Evolutionary conservation across 2,797 vertebrate species (phyloP), one percentile per base, ranked within the genome.

Genomic region (Labeo calbasu): DNA sequence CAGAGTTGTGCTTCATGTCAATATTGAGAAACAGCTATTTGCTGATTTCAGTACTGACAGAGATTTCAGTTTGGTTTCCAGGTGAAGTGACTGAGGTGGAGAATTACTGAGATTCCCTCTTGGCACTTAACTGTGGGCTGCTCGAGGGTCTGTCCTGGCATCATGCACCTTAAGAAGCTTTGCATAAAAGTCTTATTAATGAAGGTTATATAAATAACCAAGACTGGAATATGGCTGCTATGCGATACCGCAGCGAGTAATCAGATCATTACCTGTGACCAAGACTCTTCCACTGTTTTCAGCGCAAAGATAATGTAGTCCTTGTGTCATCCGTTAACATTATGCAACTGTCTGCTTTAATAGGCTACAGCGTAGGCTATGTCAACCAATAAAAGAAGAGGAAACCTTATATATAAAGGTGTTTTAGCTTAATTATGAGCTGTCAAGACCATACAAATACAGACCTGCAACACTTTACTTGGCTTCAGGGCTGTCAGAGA

Each of bases 381-480:
- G 50, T 48, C 51, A 83, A 48, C 51, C 40, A 19, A 57, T 73
- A 57, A n/a, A 53, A 77, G 65, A 76, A 55, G 50, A 55, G 17
- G 3, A 68, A 55, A n/a, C 28, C 48, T 28, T 55, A 57, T 77
- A 68, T 55, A 36, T 69, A 83, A 76, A 69, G 36, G 65, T 68
- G 75, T 77, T 83, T 77, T 59, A 83, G 82, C 51, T 69, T 83
- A 77, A 77, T 83, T 83, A 70, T 77, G 51, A 83, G 32, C 72
- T 76, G 71, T 57, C 81, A 83, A 46, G 11, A 21, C 32, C 11
- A 0, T 28, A n/a, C 68, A 75, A 77, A 77, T 55, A 83, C 50
- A 57, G 14, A 68, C 61, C 40, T 59, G 51, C 17, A 13, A 77
- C 51, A n/a, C 61, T 65, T 66, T 50, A 40, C 46, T 23, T 66